Evolutionary conservation across 2,113 vertebrate genomes (phyloP).

Genomic region (Butorides virescens): DNA sequence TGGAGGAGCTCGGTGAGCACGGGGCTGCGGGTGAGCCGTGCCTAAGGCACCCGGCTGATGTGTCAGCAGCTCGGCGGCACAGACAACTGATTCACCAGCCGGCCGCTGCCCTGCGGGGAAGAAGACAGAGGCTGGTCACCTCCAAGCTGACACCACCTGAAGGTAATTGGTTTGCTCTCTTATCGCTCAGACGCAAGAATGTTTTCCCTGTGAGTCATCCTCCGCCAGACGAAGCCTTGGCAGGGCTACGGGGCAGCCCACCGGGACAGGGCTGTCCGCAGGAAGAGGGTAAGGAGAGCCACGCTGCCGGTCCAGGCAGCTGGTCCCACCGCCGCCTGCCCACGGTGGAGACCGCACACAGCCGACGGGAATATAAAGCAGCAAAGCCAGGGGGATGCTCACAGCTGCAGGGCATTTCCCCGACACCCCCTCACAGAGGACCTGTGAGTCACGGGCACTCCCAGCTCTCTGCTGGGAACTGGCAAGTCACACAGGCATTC

Average conservation of each 20-base stretch:
- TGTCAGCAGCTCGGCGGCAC: conserved; percentile 7
- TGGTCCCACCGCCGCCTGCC: background rate
- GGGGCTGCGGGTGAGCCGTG: background rate
- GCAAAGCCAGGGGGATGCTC: background rate
- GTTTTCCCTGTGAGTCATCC: conserved; percentile 73
- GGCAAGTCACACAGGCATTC: background rate
- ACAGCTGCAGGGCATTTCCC: conserved; percentile 26
- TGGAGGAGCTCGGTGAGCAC: background rate
- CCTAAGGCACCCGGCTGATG: background rate
- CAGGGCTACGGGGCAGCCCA: conserved; percentile 53
- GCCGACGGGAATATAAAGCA: background rate
- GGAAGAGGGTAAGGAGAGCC: conserved; percentile 65
- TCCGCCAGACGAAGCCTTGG: conserved; percentile 61
- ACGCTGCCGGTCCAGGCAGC: background rate
- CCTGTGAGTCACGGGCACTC: conserved; percentile 40
- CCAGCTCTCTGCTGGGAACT: background rate
- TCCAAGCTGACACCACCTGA: conserved; percentile 72
- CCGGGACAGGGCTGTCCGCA: conserved; percentile 39
- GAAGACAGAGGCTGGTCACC: conserved; percentile 50
- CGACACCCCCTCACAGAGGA: background rate
- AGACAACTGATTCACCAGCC: conserved; percentile 43
- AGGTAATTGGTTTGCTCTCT: conserved; percentile 49
- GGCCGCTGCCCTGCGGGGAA: conserved; percentile 35
- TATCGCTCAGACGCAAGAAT: conserved; percentile 54
- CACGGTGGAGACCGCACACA: background rate